Evolutionary conservation across 2,797 vertebrate genomes (phyloP).

Genomic region (Phrynocephalus vlangalii): DNA sequence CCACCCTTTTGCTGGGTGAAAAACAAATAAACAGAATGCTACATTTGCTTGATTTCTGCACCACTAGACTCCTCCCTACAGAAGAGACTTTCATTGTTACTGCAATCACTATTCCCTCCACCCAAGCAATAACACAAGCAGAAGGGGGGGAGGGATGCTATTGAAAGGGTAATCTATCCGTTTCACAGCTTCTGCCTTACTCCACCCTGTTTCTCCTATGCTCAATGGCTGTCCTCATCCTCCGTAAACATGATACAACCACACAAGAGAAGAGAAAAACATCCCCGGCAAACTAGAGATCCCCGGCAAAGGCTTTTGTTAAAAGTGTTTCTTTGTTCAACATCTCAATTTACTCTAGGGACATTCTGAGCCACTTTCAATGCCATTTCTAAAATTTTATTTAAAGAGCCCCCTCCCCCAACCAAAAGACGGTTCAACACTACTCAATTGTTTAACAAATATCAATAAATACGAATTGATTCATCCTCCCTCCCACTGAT

Average conservation of each 20-base stretch:
- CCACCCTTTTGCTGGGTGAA: slow-evolving; percentile 59
- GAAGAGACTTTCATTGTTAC: slow-evolving; percentile 74
- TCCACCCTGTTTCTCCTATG: slow-evolving; percentile 83
- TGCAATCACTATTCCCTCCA: slow-evolving; percentile 75
- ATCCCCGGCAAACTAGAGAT: slow-evolving; percentile 58
- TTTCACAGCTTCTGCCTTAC: slow-evolving; percentile 82
- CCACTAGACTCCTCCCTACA: slow-evolving; percentile 68
- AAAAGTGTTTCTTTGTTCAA: slow-evolving; percentile 71
- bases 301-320: slow-evolving; percentile 48
- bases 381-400: slow-evolving; percentile 49
- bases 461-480: slow-evolving; percentile 43
- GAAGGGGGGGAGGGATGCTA: slow-evolving; percentile 52
- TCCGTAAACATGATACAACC: slow-evolving; percentile 75
- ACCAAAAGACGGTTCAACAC: slow-evolving; percentile 60
- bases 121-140: slow-evolving; percentile 70
- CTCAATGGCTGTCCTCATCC: slow-evolving; percentile 80
- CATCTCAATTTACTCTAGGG: slow-evolving; percentile 40
- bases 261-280: slow-evolving; percentile 60
- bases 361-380: slow-evolving; percentile 42
- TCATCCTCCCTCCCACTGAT: slow-evolving; percentile 42
- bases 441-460: slow-evolving; percentile 67
- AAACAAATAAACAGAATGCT: slow-evolving; percentile 68
- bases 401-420: slow-evolving; percentile 52
- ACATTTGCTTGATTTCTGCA: slow-evolving; percentile 72
- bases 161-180: slow-evolving; percentile 78